Conservation (phyloP, 2,113 vertebrate species). For the human (Homo sapiens) region DNA sequence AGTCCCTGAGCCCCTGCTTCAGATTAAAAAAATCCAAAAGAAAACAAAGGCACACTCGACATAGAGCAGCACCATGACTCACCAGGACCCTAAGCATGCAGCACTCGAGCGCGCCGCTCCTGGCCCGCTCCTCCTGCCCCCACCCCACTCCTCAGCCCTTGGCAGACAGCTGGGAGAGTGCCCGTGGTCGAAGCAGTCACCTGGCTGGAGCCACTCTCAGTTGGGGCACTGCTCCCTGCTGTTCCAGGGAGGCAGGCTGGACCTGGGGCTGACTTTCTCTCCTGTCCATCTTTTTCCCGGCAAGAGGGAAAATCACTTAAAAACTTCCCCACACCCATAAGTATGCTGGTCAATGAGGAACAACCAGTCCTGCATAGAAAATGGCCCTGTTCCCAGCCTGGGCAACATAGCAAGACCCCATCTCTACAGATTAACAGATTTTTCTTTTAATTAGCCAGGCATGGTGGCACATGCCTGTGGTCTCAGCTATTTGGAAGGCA, state of each 20-base stretch:
- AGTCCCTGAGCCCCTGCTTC: background rate
- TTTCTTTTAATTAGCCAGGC: too few species aligned
- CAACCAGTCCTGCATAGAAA: rapidly evolving
- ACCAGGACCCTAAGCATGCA: too few species aligned
- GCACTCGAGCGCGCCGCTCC: background rate
- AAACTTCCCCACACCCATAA: rapidly evolving
- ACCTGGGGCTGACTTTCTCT: background rate
- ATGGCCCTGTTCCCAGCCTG: background rate
- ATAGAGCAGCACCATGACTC: background rate
- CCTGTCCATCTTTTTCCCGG: background rate
- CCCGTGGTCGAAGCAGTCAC: rapidly evolving
- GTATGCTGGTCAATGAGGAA: too few species aligned
- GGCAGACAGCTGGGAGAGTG: rapidly evolving
- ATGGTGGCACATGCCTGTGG: too few species aligned
- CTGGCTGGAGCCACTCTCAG: background rate
- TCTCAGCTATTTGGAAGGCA: too few species aligned
- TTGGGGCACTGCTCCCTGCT: rapidly evolving
- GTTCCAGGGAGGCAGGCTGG: background rate
- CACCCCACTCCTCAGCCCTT: background rate
- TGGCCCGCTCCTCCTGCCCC: too few species aligned
- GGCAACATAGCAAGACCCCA: too few species aligned
- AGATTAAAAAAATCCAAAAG: background rate
- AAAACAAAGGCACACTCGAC: background rate
- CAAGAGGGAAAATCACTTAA: too few species aligned
- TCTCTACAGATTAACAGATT: too few species aligned